These are phyloP conservation scores for Poeciliopsis prolifica DNA, from an alignment of 2,113 vertebrate species.

Conservation along the genomic window DNA sequence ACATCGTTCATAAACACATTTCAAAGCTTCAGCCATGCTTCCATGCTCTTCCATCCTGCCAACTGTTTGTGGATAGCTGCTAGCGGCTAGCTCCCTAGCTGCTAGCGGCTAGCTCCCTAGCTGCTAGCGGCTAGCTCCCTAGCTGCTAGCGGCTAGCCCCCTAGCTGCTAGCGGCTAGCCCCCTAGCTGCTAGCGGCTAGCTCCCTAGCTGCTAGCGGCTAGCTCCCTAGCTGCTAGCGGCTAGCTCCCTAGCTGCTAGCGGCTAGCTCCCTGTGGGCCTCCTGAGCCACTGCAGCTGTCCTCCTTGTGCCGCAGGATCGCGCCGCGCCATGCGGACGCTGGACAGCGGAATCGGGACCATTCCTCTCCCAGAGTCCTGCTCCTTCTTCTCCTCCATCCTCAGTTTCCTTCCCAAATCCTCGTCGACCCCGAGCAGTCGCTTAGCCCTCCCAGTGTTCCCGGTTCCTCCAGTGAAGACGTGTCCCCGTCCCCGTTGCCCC, in stretches of 20 bases:
- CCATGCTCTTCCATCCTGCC: conserved; percentile 39
- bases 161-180: no score
- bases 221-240: no score
- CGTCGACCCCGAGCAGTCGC: conserved; percentile 73
- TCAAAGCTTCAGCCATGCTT: conserved; percentile 50
- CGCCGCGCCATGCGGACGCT: conserved; percentile 91
- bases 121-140: no score
- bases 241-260: no score
- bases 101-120: no score
- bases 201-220: no score
- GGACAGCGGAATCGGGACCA: conserved; percentile 94
- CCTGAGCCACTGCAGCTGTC: conserved; percentile 54
- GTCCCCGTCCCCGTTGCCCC: conserved; percentile 71
- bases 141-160: no score
- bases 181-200: no score
- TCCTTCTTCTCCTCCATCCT: conserved; percentile 80
- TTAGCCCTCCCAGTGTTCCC: conserved; percentile 68
- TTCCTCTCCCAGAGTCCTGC: conserved; percentile 89
- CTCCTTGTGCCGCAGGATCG: conserved; percentile 82
- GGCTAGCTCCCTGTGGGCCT: conserved; percentile 5
- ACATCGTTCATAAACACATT: not conserved
- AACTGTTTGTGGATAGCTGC: no score
- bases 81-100: no score
- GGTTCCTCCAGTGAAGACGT: conserved; percentile 62
- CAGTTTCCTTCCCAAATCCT: conserved; percentile 79